Conservation (phyloP, 2,797 vertebrate species). For the Picus viridis region DNA sequence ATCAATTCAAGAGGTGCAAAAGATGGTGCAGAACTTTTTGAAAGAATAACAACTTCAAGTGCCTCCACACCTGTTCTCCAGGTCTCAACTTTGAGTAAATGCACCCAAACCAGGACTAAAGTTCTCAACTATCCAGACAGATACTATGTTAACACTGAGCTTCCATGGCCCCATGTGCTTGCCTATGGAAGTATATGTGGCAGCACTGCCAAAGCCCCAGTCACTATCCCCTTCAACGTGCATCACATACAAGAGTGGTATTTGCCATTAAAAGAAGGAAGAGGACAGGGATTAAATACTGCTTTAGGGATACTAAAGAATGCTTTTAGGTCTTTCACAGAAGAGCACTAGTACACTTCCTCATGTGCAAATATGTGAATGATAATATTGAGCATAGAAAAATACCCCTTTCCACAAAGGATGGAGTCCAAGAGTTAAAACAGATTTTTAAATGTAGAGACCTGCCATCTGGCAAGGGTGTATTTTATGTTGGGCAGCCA, state of each 20-base stretch:
- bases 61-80: not conserved
- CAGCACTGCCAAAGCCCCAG: not conserved
- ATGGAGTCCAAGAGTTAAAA: not conserved
- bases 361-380: not conserved
- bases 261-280: not conserved
- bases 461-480: fast-evolving
- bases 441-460: not conserved
- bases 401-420: not conserved
- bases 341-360: not conserved
- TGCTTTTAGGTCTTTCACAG: not conserved
- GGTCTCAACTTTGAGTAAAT: not conserved
- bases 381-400: not conserved
- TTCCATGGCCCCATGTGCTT: not conserved
- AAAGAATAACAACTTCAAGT: not conserved
- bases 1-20: not conserved
- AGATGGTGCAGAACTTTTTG: not conserved
- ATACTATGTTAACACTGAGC: not conserved
- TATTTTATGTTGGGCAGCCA: not conserved
- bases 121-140: not conserved
- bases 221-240: not conserved
- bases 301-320: not conserved
- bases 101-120: not conserved
- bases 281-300: not conserved
- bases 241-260: not conserved
- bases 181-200: not conserved